These are phyloP conservation scores for Zophobas atratus DNA, from an alignment of 1,140 invertebrate genomes.

Conservation along the genomic window DNA sequence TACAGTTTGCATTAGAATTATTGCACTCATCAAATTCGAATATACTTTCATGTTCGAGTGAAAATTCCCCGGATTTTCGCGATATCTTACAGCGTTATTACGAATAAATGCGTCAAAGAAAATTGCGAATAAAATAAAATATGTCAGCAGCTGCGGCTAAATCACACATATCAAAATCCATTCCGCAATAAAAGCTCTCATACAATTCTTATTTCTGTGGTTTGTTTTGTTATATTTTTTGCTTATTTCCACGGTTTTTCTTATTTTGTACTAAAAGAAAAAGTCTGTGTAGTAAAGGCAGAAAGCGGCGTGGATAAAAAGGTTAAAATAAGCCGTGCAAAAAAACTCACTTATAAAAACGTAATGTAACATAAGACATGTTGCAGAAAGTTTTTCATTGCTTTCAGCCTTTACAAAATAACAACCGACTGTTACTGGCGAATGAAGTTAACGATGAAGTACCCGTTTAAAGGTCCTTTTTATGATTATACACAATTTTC, in stretches of 20 bases:
- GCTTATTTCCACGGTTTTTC: neutral
- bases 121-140: slow-evolving; percentile 21
- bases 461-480: too few species aligned
- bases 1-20: neutral
- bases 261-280: neutral
- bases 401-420: too few species aligned
- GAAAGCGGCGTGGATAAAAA: too few species aligned
- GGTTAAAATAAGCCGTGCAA: too few species aligned
- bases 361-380: too few species aligned
- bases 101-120: neutral
- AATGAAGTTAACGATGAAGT: too few species aligned
- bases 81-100: neutral
- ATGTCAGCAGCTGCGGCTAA: neutral
- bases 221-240: slow-evolving; percentile 10
- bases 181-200: slow-evolving; percentile 17
- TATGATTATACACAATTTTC: too few species aligned
- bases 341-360: too few species aligned
- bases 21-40: neutral
- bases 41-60: neutral
- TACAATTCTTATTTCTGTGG: neutral
- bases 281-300: too few species aligned
- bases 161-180: slow-evolving; percentile 31
- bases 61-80: slow-evolving; percentile 2
- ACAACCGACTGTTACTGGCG: too few species aligned
- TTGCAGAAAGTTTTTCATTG: too few species aligned